These are phyloP conservation scores for Chondrilla cf. caribensis DNA, from an alignment of 37 sponge, comb jelly and placozoan species.

Conservation along the genomic window DNA sequence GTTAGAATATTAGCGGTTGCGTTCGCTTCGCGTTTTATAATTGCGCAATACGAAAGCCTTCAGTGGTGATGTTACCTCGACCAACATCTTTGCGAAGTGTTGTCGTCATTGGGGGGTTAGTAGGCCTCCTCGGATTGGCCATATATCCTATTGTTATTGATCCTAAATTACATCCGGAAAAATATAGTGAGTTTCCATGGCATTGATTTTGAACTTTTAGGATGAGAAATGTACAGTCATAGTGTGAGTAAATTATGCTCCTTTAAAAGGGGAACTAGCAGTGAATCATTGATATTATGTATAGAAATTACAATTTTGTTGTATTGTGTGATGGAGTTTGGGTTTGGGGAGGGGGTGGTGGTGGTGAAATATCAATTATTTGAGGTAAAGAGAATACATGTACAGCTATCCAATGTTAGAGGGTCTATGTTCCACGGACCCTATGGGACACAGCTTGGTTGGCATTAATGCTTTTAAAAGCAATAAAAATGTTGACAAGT, in stretches of 20 bases:
- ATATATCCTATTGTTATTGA: constrained; percentile 48
- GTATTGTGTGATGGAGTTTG: too few relatives aligned
- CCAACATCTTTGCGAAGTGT: constrained; percentile 22
- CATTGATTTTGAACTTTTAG: not conserved
- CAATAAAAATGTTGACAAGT: too few relatives aligned
- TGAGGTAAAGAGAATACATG: too few relatives aligned
- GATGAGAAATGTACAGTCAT: not conserved
- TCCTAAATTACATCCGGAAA: constrained; percentile 60
- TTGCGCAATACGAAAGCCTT: not conserved
- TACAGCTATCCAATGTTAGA: too few relatives aligned
- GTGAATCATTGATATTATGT: not conserved
- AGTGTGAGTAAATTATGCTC: not conserved
- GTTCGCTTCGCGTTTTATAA: not conserved
- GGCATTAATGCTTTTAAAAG: too few relatives aligned
- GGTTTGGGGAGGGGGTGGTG: too few relatives aligned
- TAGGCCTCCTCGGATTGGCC: constrained; percentile 53
- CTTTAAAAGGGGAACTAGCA: not conserved
- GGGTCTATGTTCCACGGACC: too few relatives aligned
- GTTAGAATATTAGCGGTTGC: not conserved
- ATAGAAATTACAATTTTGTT: too few relatives aligned
- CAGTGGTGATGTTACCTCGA: not conserved
- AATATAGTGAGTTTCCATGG: constrained; percentile 63
- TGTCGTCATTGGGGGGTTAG: constrained; percentile 41
- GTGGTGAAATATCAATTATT: too few relatives aligned
- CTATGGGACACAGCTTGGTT: too few relatives aligned